Conservation (phyloP, 2,113 vertebrate species). For the Shinisaurus crocodilurus region DNA sequence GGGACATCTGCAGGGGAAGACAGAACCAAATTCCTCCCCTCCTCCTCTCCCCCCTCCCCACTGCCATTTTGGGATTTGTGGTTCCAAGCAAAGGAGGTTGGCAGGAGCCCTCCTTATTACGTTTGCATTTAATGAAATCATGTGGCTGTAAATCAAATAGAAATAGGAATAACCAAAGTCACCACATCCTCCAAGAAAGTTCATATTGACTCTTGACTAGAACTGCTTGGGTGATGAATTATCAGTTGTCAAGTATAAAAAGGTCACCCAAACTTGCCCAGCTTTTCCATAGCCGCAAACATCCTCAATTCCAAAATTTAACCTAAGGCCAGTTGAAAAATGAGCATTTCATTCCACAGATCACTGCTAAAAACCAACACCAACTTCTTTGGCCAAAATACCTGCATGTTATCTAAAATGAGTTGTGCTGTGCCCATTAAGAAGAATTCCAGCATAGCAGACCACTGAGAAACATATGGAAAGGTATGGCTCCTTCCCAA, state of each 20-base stretch:
- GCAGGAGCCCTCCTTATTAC: conserved; percentile 61
- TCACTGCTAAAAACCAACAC: conserved; percentile 16
- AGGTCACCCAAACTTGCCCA: background rate
- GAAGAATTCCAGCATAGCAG: background rate
- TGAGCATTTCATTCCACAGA: conserved; percentile 13
- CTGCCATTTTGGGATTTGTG: conserved; percentile 67
- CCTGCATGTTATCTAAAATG: background rate
- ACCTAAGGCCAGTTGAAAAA: conserved; percentile 20
- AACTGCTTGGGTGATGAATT: conserved; percentile 61
- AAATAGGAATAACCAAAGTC: conserved; percentile 72
- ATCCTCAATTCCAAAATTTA: conserved; percentile 37
- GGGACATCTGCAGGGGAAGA: conserved; percentile 71
- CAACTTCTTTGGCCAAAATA: conserved; percentile 25
- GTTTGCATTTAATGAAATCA: conserved; percentile 76
- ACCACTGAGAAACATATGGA: background rate
- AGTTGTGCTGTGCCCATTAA: background rate
- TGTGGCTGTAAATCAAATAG: conserved; percentile 77
- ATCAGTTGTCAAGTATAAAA: conserved; percentile 61
- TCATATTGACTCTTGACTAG: conserved; percentile 45
- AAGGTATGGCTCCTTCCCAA: background rate
- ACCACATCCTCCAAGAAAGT: conserved; percentile 73
- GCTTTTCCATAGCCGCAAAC: conserved; percentile 39
- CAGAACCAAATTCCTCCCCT: conserved; percentile 56
- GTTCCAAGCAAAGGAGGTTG: conserved; percentile 69
- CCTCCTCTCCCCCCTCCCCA: conserved; percentile 63